Percentiles rank a stretch among this genome's conserved stretches.
Evolutionary conservation across 2,888 invertebrate species (phyloP).

Genomic region (Chrysina gloriosa): DNA sequence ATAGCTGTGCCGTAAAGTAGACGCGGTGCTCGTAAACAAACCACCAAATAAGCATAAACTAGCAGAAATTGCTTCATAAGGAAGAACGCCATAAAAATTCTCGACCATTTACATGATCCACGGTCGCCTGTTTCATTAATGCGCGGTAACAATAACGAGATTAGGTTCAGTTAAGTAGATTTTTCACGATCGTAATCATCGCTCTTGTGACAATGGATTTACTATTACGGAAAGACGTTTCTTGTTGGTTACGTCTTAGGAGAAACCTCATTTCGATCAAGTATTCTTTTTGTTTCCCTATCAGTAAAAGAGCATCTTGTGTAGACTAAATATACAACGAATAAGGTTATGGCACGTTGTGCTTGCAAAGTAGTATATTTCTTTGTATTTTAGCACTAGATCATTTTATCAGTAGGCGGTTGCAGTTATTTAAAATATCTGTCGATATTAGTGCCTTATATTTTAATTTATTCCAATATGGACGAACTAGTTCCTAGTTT

Average conservation of each 20-base stretch:
- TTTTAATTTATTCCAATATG: too few relatives aligned
- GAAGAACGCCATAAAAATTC: conserved; percentile 27
- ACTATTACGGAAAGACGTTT: conserved; percentile 15
- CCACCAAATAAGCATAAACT: conserved; percentile 31
- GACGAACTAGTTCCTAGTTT: too few relatives aligned
- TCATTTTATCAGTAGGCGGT: too few relatives aligned
- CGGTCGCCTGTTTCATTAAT: conserved; percentile 10
- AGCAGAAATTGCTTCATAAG: conserved; percentile 35
- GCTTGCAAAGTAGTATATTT: too few relatives aligned
- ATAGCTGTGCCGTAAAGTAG: conserved; percentile 15
- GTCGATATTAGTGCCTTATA: too few relatives aligned
- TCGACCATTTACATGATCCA: not conserved
- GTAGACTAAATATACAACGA: too few relatives aligned
- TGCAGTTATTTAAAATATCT: too few relatives aligned
- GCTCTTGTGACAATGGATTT: conserved; percentile 23
- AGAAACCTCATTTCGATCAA: not conserved
- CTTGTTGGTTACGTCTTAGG: not conserved
- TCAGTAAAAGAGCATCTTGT: too few relatives aligned
- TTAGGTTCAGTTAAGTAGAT: conserved; percentile 13
- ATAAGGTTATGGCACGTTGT: too few relatives aligned
- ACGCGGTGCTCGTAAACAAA: conserved; percentile 30
- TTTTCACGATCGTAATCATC: conserved; percentile 30
- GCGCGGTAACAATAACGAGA: conserved; percentile 7
- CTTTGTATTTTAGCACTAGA: too few relatives aligned
- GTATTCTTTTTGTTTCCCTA: not conserved